Conservation (phyloP, 2,113 vertebrate species). For the Brienomyrus longianalis region DNA sequence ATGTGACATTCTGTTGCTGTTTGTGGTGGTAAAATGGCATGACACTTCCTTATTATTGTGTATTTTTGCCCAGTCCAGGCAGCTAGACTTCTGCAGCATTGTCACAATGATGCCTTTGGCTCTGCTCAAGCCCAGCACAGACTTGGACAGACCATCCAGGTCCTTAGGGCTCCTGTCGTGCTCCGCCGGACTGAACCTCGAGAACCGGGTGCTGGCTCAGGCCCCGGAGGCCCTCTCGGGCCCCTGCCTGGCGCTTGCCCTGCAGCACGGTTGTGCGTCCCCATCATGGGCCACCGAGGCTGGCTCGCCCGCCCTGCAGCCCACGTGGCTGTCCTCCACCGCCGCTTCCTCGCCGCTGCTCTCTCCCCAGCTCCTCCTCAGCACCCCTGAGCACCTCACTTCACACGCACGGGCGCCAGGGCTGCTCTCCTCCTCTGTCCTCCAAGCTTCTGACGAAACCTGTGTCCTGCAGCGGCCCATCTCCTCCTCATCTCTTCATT, state of each 20-base stretch:
- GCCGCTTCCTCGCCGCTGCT: constrained; percentile 25
- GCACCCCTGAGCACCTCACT: constrained; percentile 30
- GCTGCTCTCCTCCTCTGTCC: background rate
- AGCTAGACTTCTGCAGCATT: background rate
- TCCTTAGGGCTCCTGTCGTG: constrained; percentile 35
- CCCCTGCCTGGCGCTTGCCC: background rate
- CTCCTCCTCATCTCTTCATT: background rate
- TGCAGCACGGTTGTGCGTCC: background rate
- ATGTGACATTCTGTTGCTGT: background rate
- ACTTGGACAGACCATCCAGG: constrained; percentile 13
- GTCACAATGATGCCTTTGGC: constrained; percentile 46
- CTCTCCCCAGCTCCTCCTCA: background rate
- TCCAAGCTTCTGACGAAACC: background rate
- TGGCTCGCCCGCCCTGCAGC: constrained; percentile 34
- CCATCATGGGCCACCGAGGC: constrained; percentile 26
- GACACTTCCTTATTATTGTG: background rate
- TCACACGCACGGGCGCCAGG: constrained; percentile 44
- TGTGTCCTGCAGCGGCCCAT: constrained; percentile 10
- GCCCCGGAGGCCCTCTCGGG: constrained; percentile 10
- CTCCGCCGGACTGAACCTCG: constrained; percentile 39
- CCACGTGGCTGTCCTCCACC: constrained; percentile 45
- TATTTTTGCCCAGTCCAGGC: background rate
- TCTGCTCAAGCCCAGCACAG: constrained; percentile 29
- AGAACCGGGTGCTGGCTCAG: constrained; percentile 55
- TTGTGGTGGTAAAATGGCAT: background rate